Conservation (phyloP, 1,140 invertebrate species). For the Trinorchestia longiramus region DNA sequence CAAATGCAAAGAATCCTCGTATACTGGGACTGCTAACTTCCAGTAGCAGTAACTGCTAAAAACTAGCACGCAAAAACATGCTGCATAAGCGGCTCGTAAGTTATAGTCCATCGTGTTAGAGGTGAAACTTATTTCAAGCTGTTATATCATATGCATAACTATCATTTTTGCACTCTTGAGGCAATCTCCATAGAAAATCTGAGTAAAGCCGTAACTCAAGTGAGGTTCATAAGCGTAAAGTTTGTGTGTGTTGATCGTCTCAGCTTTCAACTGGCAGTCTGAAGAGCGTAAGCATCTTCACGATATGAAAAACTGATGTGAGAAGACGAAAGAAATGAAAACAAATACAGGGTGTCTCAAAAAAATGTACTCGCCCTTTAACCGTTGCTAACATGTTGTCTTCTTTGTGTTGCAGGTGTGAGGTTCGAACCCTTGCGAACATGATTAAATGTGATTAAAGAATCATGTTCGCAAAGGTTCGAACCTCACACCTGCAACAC, state of each 20-base stretch:
- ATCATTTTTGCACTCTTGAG: not conserved
- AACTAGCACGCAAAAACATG: not conserved
- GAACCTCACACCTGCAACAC: no score
- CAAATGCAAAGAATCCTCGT: not conserved
- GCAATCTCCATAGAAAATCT: not conserved
- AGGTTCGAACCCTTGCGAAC: no score
- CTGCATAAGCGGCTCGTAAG: not conserved
- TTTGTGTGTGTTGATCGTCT: not conserved
- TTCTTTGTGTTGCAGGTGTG: no score
- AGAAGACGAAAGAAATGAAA: no score
- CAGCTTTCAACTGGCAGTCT: not conserved
- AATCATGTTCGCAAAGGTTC: no score
- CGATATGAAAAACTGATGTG: no score
- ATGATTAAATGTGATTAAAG: no score
- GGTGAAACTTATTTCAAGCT: not conserved
- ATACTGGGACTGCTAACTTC: not conserved
- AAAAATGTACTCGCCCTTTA: no score
- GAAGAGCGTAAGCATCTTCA: no score
- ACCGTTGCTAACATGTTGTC: no score
- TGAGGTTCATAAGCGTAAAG: not conserved
- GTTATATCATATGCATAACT: not conserved
- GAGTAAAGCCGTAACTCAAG: not conserved
- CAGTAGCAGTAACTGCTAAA: not conserved
- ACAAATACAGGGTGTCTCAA: no score
- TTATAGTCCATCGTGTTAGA: not conserved